Base-by-base conservation (phyloP, 1,140 invertebrate species). In the Radopholus similis region DNA sequence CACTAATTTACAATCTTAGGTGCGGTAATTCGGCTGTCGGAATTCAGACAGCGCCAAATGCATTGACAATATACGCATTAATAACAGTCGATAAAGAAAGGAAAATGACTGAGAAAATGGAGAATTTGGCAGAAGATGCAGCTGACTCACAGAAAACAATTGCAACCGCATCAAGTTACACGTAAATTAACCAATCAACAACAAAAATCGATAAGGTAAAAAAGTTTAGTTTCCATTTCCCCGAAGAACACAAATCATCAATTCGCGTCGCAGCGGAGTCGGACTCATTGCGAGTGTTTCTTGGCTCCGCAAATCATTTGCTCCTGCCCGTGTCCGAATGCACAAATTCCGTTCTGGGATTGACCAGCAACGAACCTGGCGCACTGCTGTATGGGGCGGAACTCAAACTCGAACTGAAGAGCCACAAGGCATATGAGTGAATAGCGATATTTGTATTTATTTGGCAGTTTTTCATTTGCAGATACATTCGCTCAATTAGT, bases 211-310 rank as follows among this genome's bases (percentile, higher is more conserved):
- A 42, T 13, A 42, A 11, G 18, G 38, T 6, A 4, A 55, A 30
- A 55, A 21, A 26, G 21, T 62, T 62, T 21, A 62, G 59, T 51
- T 62, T 62, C 47, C 47, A 35, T 5, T 62, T 47, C 18, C 34
- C 59, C 18, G 42, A 35, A 5, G 38, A 35, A 23, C 23, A 11
- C 1, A 51, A 51, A 26, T 51, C 47, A 28, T 28, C 47, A 8
- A 26, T 49, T 42, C 40, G 13, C 26, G 30, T 62, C 49, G 11
- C 30, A 21, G 40, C 44, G 6, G 69, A 71, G 47, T 40, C 38
- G 23, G 69, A 71, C 57, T 65, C 65, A 5, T 26, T 71, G 30
- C 53, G 67, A n/a, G 57, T 62, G 4, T 71, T 71, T 32, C 55
- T 42, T 32, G 23, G 23, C 4, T 40, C 28, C n/a, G 32, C 44